Conservation (phyloP, 1,140 invertebrate genomes). For the Lucilia sericata region DNA sequence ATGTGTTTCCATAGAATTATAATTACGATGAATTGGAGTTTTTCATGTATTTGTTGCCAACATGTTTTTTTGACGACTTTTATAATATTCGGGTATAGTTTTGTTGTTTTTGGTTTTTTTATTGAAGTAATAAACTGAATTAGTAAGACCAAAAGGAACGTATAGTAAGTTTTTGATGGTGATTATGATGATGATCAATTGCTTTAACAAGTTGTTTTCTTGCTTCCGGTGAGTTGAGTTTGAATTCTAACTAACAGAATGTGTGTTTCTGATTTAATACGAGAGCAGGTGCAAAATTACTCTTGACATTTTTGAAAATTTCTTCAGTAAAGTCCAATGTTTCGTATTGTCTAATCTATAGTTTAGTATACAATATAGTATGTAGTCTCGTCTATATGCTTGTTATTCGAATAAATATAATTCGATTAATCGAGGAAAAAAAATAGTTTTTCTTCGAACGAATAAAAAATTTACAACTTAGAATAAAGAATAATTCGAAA, state of each 20-base stretch:
- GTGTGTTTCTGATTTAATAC: neutral
- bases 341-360: no score
- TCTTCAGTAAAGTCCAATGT: no score
- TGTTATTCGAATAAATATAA: no score
- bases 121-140: neutral
- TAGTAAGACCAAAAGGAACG: neutral
- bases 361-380: no score
- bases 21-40: slow-evolving; percentile 15
- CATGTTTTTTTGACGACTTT: neutral
- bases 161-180: neutral
- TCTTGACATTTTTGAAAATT: no score
- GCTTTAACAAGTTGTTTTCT: neutral
- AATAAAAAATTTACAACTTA: no score
- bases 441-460: no score
- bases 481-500: no score
- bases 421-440: no score
- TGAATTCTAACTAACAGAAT: neutral
- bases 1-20: slow-evolving; percentile 14
- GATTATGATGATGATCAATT: neutral
- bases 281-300: neutral
- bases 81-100: neutral
- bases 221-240: neutral
- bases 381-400: no score
- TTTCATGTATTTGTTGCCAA: neutral
- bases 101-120: neutral